Conservation (phyloP, 2,888 invertebrate genomes). For the Mesochorus sp. region DNA sequence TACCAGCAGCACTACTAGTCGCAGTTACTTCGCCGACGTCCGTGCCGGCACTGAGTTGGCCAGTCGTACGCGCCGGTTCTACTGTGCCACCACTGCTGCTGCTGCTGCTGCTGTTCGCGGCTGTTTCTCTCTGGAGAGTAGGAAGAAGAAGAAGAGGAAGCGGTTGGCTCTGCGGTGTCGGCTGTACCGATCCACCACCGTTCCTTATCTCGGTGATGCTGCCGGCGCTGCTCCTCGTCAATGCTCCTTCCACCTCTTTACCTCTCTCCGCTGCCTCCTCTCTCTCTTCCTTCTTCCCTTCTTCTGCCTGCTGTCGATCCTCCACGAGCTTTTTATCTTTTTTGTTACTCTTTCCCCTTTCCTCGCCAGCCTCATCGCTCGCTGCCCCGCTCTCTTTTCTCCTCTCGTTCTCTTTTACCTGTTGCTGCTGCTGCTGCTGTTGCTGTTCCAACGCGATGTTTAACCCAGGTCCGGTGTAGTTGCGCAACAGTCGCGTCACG, state of each 20-base stretch:
- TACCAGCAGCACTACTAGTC: constrained; percentile 22
- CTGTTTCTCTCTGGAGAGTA: constrained; percentile 66
- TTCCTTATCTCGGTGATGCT: constrained; percentile 66
- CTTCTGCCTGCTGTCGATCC: constrained; percentile 15
- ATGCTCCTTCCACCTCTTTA: constrained; percentile 60
- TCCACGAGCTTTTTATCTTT: constrained; percentile 46
- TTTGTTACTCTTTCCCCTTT: constrained; percentile 26
- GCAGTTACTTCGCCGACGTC: constrained; percentile 77
- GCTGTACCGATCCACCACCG: constrained; percentile 60
- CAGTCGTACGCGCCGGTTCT: constrained; percentile 74
- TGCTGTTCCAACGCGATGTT: constrained; percentile 67
- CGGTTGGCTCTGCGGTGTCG: constrained; percentile 59
- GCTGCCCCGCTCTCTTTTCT: constrained; percentile 22
- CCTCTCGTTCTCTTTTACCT: constrained; percentile 13
- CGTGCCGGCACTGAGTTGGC: constrained; percentile 80
- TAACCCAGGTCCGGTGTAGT: constrained; percentile 79
- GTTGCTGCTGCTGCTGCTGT: constrained; percentile 8
- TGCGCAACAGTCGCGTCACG: constrained; percentile 79
- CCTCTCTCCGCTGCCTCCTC: constrained; percentile 30
- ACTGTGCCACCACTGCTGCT: constrained; percentile 63
- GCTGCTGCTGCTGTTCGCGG: constrained; percentile 41
- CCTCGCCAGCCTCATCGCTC: constrained; percentile 36
- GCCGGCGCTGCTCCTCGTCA: constrained; percentile 71
- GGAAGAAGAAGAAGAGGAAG: constrained; percentile 73
- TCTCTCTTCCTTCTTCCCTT: constrained; percentile 9